Percentiles rank a stretch among this genome's conserved stretches.
Evolutionary conservation across 2,113 vertebrate genomes (phyloP).

Genomic region (Coturnix japonica): DNA sequence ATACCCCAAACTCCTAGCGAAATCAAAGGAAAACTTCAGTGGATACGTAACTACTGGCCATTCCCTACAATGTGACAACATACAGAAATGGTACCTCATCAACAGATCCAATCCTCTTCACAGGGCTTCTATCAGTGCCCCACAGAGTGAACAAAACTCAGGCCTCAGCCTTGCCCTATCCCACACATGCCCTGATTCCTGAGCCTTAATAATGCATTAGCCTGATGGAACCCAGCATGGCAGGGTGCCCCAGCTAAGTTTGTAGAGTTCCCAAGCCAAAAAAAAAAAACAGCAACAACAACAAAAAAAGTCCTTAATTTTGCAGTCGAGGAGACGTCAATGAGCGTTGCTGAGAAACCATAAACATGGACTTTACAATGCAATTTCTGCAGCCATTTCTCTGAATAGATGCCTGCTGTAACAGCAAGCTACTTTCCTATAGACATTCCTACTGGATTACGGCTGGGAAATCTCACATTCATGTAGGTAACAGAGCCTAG

Average conservation of each 20-base stretch:
- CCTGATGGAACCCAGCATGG: not conserved
- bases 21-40: not conserved
- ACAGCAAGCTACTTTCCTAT: not conserved
- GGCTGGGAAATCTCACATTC: not conserved
- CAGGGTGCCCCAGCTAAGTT: slow-evolving; percentile 5
- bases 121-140: not conserved
- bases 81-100: not conserved
- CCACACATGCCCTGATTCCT: not conserved
- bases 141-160: not conserved
- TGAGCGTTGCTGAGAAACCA: slow-evolving; percentile 55
- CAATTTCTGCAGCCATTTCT: slow-evolving; percentile 26
- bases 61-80: not conserved
- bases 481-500: not conserved
- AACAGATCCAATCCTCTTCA: not conserved
- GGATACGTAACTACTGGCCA: not conserved
- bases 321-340: slow-evolving; percentile 37
- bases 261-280: not conserved
- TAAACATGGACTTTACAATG: slow-evolving; percentile 62
- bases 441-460: slow-evolving; percentile 35
- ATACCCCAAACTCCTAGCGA: not conserved
- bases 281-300: not conserved
- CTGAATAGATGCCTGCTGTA: slow-evolving; percentile 40
- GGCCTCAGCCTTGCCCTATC: not conserved
- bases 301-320: slow-evolving; percentile 19
- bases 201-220: not conserved